Evolutionary conservation across 2,113 vertebrate species (phyloP).

Genomic region (Suricata suricatta): DNA sequence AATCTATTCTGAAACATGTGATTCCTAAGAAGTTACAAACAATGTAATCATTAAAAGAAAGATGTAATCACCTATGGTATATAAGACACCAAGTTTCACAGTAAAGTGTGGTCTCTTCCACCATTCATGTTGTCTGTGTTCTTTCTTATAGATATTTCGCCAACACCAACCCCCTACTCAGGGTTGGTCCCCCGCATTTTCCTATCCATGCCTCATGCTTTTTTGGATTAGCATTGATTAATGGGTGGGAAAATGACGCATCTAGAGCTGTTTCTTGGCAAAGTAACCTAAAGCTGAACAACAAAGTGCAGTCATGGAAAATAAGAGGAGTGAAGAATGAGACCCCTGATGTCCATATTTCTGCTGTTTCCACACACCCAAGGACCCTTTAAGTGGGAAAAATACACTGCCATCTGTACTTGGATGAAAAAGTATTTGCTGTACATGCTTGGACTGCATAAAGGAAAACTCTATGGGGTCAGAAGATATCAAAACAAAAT

Average conservation of each 20-base stretch:
- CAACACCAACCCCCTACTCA: no score
- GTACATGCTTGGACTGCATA: not conserved
- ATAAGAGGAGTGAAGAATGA: conserved; percentile 12
- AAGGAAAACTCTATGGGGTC: conserved; percentile 16
- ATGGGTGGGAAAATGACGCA: conserved; percentile 53
- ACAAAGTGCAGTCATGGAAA: conserved; percentile 42
- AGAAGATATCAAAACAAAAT: conserved; percentile 45
- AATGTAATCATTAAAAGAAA: no score
- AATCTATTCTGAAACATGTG: no score
- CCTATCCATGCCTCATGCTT: not conserved
- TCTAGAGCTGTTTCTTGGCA: conserved; percentile 30
- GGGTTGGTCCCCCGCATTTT: no score
- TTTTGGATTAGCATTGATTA: conserved; percentile 51
- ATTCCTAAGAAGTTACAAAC: no score
- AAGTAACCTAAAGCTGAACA: conserved; percentile 58
- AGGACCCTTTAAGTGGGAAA: conserved; percentile 25
- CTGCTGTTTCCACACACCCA: conserved; percentile 32
- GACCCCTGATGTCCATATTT: not conserved
- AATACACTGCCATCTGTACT: not conserved
- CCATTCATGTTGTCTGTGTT: no score
- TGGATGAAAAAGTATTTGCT: conserved; percentile 23
- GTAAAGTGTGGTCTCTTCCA: no score
- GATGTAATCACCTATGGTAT: no score
- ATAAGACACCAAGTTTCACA: no score
- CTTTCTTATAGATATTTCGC: no score